Evolutionary conservation across 2,888 invertebrate species (phyloP), one percentile per base, ranked within the genome.

Genomic region (Melanostoma mellinum): DNA sequence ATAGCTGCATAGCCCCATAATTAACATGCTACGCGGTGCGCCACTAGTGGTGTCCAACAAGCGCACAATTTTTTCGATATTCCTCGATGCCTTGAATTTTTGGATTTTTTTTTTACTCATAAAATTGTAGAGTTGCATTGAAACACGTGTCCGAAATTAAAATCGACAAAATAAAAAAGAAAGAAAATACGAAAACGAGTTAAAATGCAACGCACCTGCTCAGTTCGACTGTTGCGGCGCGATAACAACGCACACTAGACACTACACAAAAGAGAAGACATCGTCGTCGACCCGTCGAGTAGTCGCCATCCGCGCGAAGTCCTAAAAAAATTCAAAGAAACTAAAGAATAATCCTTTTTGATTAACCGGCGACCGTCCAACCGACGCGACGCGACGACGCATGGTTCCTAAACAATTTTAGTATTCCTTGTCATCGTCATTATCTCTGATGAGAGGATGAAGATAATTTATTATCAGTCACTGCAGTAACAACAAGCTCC

Each of bases 121-220:
- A 20, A 33, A 61, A 73, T 68, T 60, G 60, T 65, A 67, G 76
- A 56, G 56, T 48, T 68, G 73, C 63, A 48, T 58, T 72, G 67
- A 48, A 78, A 78, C 82, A 82, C 82, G 82, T 78, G 78, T 82
- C 82, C 69, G 63, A 82, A 82, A 82, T 78, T 78, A 65, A 69
- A 82, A 74, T 82, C 60, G 58, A 69, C 42, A 56, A 40, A 38
- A 8, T n/a, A 48, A 40, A 42, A 5, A 5, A n/a, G 6, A 55
- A 42, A 6, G 8, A 42, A 42, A 58, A 42, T 3, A 3, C 9
- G 50, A 50, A 58, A 82, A 82, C 73, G 65, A 82, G 78, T 82
- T 82, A 56, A 82, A 73, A 82, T 82, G 65, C 78, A 82, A 78
- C 58, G 73, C 82, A 82, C 78, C 82, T 82, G 82, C 82, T 78